Conservation (phyloP, 2,113 vertebrate genomes). For the Lophius piscatorius region DNA sequence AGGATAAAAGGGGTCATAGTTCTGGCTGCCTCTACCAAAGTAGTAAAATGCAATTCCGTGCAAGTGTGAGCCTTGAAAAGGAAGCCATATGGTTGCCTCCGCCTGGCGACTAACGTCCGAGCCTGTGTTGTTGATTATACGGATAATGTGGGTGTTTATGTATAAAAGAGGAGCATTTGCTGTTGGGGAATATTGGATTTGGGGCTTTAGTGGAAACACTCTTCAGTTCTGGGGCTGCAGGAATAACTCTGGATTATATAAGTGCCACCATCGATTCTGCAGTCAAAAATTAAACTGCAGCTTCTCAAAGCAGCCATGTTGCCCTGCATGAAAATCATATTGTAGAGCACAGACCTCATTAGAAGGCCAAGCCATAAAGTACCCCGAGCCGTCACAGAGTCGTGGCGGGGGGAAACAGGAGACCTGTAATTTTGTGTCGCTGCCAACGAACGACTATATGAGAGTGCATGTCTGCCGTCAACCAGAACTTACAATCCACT, state of each 20-base stretch:
- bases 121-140: slow-evolving; percentile 12
- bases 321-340: slow-evolving; percentile 62
- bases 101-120: slow-evolving; percentile 10
- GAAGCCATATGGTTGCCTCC: slow-evolving; percentile 3
- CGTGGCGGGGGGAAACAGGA: slow-evolving; percentile 41
- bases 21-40: not conserved
- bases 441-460: slow-evolving; percentile 73
- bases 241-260: slow-evolving; percentile 30
- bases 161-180: slow-evolving; percentile 3
- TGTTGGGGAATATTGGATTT: slow-evolving; percentile 19
- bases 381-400: slow-evolving; percentile 51
- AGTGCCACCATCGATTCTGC: slow-evolving; percentile 40
- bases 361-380: slow-evolving; percentile 54
- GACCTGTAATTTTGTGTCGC: slow-evolving; percentile 72
- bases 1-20: slow-evolving; percentile 2
- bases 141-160: slow-evolving; percentile 22
- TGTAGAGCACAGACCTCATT: slow-evolving; percentile 57
- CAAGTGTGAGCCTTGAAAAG: slow-evolving; percentile 6
- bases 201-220: slow-evolving; percentile 11
- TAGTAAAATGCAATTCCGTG: slow-evolving; percentile 13
- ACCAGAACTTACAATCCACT: slow-evolving; percentile 71
- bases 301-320: slow-evolving; percentile 38
- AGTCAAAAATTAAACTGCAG: slow-evolving; percentile 17
- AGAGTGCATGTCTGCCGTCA: slow-evolving; percentile 67
- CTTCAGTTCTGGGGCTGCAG: slow-evolving; percentile 27